Percentiles rank a stretch among this genome's conserved stretches.
Conservation (phyloP, 2,888 invertebrate species). For the Nomada fabriciana region DNA sequence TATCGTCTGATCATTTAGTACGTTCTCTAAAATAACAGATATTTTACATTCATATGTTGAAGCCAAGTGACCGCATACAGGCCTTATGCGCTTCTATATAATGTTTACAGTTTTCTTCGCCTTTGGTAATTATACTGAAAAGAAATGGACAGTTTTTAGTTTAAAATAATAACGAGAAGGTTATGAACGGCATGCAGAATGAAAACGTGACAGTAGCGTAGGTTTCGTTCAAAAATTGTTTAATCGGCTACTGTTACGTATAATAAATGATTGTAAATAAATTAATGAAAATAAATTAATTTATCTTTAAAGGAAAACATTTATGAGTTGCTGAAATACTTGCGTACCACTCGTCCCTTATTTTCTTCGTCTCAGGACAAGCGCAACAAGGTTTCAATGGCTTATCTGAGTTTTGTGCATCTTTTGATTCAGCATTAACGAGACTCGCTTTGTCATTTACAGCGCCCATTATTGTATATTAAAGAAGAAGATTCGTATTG, state of each 20-base stretch:
- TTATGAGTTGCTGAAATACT: conserved; percentile 45
- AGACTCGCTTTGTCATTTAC: background rate
- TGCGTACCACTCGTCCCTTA: conserved; percentile 94
- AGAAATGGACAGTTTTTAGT: background rate
- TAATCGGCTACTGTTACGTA: background rate
- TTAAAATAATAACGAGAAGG: background rate
- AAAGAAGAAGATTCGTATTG: background rate
- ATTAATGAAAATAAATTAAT: background rate
- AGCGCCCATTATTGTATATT: conserved; percentile 38
- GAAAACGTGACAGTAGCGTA: background rate
- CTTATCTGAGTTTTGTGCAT: conserved; percentile 34
- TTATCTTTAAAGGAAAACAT: conserved; percentile 1
- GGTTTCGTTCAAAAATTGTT: too few species aligned
- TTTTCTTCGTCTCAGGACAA: conserved; percentile 97
- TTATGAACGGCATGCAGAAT: conserved; percentile 6
- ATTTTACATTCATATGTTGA: conserved; percentile 91
- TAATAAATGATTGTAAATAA: too few species aligned
- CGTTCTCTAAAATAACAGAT: conserved; percentile 13
- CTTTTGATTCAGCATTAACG: conserved; percentile 3
- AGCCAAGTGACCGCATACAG: conserved; percentile 98
- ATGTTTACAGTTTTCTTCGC: conserved; percentile 95
- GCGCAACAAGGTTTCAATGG: conserved; percentile 95
- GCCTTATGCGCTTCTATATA: conserved; percentile 98
- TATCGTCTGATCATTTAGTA: conserved; percentile 42
- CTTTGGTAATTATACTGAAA: conserved; percentile 94